phyloP scores from a whole-genome alignment of 2,797 vertebrate species.

The Sebastes steindachneri region DNA sequence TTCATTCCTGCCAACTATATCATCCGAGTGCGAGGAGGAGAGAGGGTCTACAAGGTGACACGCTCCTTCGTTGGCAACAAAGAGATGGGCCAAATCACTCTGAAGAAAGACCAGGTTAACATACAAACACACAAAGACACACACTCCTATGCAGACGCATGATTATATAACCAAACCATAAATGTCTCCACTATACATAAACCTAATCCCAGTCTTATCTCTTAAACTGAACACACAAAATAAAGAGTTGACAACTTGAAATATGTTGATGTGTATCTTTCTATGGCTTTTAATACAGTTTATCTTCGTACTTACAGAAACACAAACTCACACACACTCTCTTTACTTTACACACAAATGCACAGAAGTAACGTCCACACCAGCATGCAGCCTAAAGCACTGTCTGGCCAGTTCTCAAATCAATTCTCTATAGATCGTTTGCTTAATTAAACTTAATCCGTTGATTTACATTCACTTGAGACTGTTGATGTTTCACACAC shows the following conservation, averaged over 20 bases:
- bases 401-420: not conserved
- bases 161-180: not conserved
- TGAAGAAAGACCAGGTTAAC: conserved; percentile 95
- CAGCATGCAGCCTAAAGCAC: not conserved
- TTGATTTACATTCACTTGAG: not conserved
- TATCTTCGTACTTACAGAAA: not conserved
- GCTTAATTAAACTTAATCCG: conserved; percentile 8
- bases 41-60: conserved; percentile 89
- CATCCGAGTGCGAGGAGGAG: conserved; percentile 90
- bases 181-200: not conserved
- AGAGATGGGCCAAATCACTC: conserved; percentile 94
- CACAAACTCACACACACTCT: not conserved
- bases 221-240: not conserved
- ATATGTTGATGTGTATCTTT: not conserved
- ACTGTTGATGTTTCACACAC: not conserved
- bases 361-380: not conserved
- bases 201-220: not conserved
- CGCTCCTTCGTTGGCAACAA: conserved; percentile 93
- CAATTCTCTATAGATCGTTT: not conserved
- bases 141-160: not conserved
- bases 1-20: conserved; percentile 91
- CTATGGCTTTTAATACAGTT: not conserved
- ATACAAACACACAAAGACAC: not conserved
- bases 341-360: not conserved
- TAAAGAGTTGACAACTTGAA: not conserved